A percentile compares a stretch with the other conserved stretches of the same genome.
Conservation (phyloP, 2,113 vertebrate genomes). For the Dinomys branickii region DNA sequence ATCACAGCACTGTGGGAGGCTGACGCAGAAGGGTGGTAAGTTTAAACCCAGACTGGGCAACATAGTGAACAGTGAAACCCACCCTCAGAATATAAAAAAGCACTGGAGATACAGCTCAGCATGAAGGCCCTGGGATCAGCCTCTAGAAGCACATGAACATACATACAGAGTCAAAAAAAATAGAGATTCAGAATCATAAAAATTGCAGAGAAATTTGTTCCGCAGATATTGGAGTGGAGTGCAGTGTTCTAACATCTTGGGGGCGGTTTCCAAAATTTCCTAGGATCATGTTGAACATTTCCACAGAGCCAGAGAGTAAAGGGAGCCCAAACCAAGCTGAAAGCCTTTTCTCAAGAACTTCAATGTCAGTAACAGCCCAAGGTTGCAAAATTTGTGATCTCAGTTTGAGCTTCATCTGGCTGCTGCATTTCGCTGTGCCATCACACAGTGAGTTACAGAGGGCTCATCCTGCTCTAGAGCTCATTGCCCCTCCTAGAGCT, state of each 20-base stretch:
- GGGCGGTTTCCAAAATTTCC: neutral
- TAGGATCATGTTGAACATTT: accelerated
- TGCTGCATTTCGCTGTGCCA: too few species aligned
- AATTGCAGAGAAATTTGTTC: neutral
- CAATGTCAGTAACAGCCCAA: neutral
- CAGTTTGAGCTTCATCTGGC: neutral
- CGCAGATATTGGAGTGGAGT: too few species aligned
- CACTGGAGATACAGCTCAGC: neutral
- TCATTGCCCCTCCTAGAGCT: neutral
- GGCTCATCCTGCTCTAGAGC: too few species aligned
- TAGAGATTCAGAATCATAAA: neutral
- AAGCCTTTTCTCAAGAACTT: neutral
- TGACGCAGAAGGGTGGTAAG: neutral
- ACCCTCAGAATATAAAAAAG: neutral
- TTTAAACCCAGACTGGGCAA: neutral
- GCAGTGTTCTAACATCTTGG: neutral
- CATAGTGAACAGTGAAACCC: neutral
- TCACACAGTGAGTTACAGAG: neutral
- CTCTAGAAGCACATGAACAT: neutral
- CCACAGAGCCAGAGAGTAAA: neutral
- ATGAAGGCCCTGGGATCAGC: neutral
- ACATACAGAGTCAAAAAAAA: neutral
- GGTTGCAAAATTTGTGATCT: neutral
- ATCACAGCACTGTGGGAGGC: neutral
- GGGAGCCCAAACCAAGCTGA: accelerated